Evolutionary conservation across 2,888 invertebrate genomes (phyloP).

Genomic region (Petrophora chlorosata): DNA sequence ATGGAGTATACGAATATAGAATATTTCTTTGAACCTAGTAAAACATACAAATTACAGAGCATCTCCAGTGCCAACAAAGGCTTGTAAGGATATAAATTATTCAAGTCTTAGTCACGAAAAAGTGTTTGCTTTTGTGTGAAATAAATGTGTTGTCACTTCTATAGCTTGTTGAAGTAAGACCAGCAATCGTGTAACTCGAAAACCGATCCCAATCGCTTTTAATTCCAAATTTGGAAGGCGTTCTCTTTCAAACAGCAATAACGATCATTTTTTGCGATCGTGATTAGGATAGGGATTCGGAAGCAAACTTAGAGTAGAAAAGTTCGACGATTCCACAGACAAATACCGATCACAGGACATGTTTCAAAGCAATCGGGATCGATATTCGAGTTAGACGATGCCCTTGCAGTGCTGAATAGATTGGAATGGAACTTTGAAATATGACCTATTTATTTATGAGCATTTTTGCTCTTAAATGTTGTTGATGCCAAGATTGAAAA

Average conservation of each 20-base stretch:
- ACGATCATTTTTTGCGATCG: too few relatives aligned
- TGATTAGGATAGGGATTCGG: too few relatives aligned
- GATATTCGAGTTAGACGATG: too few relatives aligned
- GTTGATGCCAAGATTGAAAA: neutral
- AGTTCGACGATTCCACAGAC: too few relatives aligned
- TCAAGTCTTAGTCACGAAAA: conserved; percentile 20
- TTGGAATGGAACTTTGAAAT: conserved; percentile 10
- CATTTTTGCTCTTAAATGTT: neutral
- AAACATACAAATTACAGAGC: conserved; percentile 19
- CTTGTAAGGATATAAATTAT: conserved; percentile 18
- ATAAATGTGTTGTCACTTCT: conserved; percentile 12
- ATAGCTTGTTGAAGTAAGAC: conserved; percentile 14
- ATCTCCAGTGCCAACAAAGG: conserved; percentile 20
- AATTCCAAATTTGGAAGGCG: too few relatives aligned
- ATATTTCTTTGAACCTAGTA: conserved; percentile 6
- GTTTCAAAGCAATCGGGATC: too few relatives aligned
- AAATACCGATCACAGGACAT: too few relatives aligned
- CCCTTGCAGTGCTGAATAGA: conserved; percentile 10
- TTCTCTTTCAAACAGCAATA: too few relatives aligned
- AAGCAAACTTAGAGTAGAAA: too few relatives aligned
- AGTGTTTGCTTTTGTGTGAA: conserved; percentile 18
- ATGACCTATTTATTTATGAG: conserved; percentile 3
- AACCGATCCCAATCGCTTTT: too few relatives aligned
- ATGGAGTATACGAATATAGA: too few relatives aligned
- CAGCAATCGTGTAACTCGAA: too few relatives aligned